These are phyloP conservation scores for Esox masquinongy DNA, from an alignment of 2,797 vertebrate species.

Conservation along the genomic window DNA sequence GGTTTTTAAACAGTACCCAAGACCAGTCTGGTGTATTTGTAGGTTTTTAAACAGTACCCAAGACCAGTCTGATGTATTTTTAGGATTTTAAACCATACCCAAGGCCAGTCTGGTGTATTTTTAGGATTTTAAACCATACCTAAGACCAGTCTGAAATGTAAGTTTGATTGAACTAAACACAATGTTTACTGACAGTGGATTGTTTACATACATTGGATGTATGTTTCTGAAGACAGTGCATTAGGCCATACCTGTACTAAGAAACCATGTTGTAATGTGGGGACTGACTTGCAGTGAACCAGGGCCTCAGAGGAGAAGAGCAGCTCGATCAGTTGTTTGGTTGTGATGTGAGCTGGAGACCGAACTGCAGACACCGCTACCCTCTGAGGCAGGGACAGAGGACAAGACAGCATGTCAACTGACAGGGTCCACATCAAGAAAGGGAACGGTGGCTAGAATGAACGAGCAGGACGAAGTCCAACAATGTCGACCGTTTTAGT, in stretches of 20 bases:
- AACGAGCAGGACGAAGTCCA: too few relatives aligned
- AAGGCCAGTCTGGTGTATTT: too few relatives aligned
- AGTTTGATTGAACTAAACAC: too few relatives aligned
- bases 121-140: too few relatives aligned
- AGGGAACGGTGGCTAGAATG: neutral
- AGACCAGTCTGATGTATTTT: too few relatives aligned
- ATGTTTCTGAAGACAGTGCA: neutral
- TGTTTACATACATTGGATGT: neutral
- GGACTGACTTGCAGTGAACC: slow-evolving; percentile 87
- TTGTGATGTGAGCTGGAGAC: slow-evolving; percentile 72
- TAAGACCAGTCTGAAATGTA: too few relatives aligned
- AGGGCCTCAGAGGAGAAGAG: slow-evolving; percentile 81
- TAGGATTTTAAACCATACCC: too few relatives aligned
- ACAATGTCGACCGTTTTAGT: too few relatives aligned
- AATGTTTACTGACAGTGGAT: neutral
- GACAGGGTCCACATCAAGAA: neutral
- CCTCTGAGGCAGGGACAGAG: slow-evolving; percentile 56
- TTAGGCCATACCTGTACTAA: slow-evolving; percentile 84
- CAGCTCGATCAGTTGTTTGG: slow-evolving; percentile 79
- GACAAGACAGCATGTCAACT: neutral
- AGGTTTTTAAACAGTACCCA: too few relatives aligned
- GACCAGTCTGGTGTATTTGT: too few relatives aligned
- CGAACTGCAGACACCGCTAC: slow-evolving; percentile 70
- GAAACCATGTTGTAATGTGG: slow-evolving; percentile 91
- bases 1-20: too few relatives aligned